Base-by-base conservation (phyloP, 2,888 invertebrate species). In the Chironomus riparius region DNA sequence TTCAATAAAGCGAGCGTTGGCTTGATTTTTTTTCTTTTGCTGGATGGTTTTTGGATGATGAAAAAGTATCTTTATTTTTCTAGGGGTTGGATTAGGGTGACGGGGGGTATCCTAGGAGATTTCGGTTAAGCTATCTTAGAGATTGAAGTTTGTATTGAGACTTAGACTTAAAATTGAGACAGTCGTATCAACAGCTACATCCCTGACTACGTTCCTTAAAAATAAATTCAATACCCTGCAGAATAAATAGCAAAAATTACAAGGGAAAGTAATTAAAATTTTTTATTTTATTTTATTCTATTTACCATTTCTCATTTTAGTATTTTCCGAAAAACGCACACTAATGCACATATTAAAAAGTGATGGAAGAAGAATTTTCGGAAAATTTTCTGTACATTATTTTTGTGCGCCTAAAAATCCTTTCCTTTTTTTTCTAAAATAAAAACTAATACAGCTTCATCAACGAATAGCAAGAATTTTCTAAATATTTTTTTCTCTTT, bases 261-360 rank as follows among this genome's bases (percentile, higher is more conserved):
- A 74, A 62, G 74, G 68, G 15, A 61, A 74, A 74, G 74, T 68
- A 74, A 74, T 74, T 74, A 74, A 68, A 74, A 74, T 48, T n/a
- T n/a, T n/a, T n/a, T n/a, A n/a, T n/a, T n/a, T n/a, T 18, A 56
- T 18, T 56, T 56, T 56, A 15, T 18, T 56, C 18, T 56, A 15
- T 56, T 56, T 56, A 56, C 56, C 56, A 56, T 18, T 56, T 18
- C 18, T 56, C 18, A 18, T 18, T 65, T 65, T 62, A 62, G n/a
- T 15, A 15, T 62, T 65, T 65, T 65, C 13, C 12, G 65, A 21
- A 65, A 65, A 65, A 65, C 74, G 62, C 62, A 74, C 68, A 74
- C 74, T 68, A 74, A 74, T 74, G 74, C 74, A 74, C 22, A 24
- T 65, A 56, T 13, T 65, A 65, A 65, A 18, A 65, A 65, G 24